Base-by-base conservation (phyloP, 2,113 vertebrate species). In the Trichomycterus rosablanca region DNA sequence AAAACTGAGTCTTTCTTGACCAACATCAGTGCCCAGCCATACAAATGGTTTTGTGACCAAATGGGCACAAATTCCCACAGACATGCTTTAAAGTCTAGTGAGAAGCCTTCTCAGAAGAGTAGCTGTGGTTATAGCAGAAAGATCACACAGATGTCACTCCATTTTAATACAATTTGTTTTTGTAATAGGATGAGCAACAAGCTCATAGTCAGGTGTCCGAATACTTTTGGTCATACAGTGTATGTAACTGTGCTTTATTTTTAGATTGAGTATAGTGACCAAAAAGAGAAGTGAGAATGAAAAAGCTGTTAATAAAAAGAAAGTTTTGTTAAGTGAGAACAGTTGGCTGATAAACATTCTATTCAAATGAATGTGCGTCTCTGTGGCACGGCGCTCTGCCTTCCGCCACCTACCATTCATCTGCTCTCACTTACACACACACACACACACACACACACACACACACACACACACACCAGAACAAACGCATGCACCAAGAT, bases 401-500 rank as follows among this genome's bases (percentile, higher is more conserved):
- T 66, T 70, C 61, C 30, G 49, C 73, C 76, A 74, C 77, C 76
- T 64, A 81, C 78, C 45, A 32, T 24, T 74, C 81, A 81, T 79
- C 80, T 78, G 77, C 51, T 57, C 63, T 18, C 68, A n/a, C 72
- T 62, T 54, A 73, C 67, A 53, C 53, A 59, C 63, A 22, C 39
- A 32, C 49, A 11, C 32, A 68, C 79, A 76, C 77, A 75, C 76
- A 69, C 52, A 49, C 65, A n/a, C 66, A 12, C 70, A 59, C 56
- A 71, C 67, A 55, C 54, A 67, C 63, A 30, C 42, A 37, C 26
- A 14, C 34, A 67, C 66, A 52, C 20, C 23, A 30, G 10, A 1
- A 11, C 44, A 20, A 2, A n/a, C 19, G 43, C 14, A 10, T 45
- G 19, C 40, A 43, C 15, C 30, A 7, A 10, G 10, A 34, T 34